Conservation (phyloP, 1,140 invertebrate species). For the Saccostrea echinata region DNA sequence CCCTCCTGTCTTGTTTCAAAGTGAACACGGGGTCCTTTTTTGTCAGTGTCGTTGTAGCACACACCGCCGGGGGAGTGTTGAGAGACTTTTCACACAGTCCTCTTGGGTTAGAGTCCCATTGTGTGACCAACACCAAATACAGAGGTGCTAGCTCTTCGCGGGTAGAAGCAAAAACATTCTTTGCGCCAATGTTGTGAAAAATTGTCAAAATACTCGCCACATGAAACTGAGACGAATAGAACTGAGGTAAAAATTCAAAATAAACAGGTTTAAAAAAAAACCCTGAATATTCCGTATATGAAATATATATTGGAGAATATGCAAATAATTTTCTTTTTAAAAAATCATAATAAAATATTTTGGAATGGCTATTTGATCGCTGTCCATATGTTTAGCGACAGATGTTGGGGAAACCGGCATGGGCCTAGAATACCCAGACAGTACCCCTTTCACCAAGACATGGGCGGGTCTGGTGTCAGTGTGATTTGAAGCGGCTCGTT, state of each 20-base stretch:
- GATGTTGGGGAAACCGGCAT: background rate
- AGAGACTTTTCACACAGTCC: constrained; percentile 7
- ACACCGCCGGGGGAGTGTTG: background rate
- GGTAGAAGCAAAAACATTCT: constrained; percentile 27
- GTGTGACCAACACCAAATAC: constrained; percentile 7
- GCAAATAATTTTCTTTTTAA: background rate
- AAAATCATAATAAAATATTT: background rate
- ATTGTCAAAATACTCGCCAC: background rate
- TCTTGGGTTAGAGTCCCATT: background rate
- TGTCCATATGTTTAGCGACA: constrained; percentile 15
- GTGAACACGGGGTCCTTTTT: constrained; percentile 18
- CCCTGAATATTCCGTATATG: background rate
- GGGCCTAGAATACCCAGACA: background rate
- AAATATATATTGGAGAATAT: background rate
- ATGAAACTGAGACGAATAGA: background rate
- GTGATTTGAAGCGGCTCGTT: constrained; percentile 46
- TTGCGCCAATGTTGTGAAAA: constrained; percentile 5
- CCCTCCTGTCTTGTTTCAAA: constrained; percentile 17
- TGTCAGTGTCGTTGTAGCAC: background rate
- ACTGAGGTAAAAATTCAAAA: background rate
- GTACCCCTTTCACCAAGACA: constrained; percentile 31
- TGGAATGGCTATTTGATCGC: background rate
- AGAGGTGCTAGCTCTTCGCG: background rate
- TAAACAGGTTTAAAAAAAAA: background rate
- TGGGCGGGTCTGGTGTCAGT: constrained; percentile 46